Conservation (phyloP, 2,888 invertebrate genomes). For the Boloria selene region DNA sequence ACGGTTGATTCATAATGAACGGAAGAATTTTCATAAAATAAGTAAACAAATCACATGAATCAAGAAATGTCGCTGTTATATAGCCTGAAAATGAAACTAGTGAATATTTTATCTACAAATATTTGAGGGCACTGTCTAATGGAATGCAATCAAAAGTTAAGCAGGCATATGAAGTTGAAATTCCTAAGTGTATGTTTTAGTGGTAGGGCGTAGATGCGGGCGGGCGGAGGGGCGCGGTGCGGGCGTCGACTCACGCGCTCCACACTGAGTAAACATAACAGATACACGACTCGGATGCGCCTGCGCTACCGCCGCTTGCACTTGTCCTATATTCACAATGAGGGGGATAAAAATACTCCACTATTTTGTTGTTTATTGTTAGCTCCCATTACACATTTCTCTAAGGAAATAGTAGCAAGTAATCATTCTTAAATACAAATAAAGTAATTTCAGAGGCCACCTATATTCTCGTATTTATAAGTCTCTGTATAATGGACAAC, state of each 20-base stretch:
- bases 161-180: slow-evolving; percentile 60
- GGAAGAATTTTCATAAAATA: background rate
- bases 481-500: no score
- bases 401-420: background rate
- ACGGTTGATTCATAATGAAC: background rate
- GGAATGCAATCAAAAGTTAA: slow-evolving; percentile 63
- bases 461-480: no score
- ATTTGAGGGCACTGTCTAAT: slow-evolving; percentile 52
- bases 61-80: slow-evolving; percentile 41
- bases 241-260: slow-evolving; percentile 52
- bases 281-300: slow-evolving; percentile 58
- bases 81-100: slow-evolving; percentile 41
- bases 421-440: no score
- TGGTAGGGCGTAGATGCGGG: slow-evolving; percentile 51
- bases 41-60: slow-evolving; percentile 16
- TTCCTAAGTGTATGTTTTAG: slow-evolving; percentile 57
- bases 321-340: slow-evolving; percentile 37
- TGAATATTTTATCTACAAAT: slow-evolving; percentile 49
- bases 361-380: slow-evolving; percentile 12
- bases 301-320: slow-evolving; percentile 43
- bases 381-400: background rate
- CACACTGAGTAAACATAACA: slow-evolving; percentile 74
- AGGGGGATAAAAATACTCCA: slow-evolving; percentile 30
- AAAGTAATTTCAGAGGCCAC: no score
- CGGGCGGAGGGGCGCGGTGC: slow-evolving; percentile 38